Base-by-base conservation (phyloP, 2,888 invertebrate genomes). In the Diplolepis rosae region DNA sequence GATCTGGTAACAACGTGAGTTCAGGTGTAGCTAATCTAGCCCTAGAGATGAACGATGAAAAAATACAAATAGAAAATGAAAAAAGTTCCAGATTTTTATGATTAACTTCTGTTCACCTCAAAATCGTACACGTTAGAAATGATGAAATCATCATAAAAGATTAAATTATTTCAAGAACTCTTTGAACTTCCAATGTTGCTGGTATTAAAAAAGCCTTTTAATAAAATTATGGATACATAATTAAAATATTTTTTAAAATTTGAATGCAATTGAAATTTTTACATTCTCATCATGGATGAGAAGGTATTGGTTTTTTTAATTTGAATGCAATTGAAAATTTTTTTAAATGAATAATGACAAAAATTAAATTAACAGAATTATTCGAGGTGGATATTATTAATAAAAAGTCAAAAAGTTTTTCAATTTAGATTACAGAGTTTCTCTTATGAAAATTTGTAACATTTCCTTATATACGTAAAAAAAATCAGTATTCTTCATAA, bases 41-140 rank as follows among this genome's bases (percentile, higher is more conserved):
- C 0, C 77, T 88, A 3, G 87, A 88, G 68, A 71, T 88, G 48
- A 84, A 87, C 42, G 87, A 86, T 66, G 88, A 88, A 51, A 88
- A 86, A 48, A 73, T 78, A 0, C 73, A 74, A 0, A 15, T 39
- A 7, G 77, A 78, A 4, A 75, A 52, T 56, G 39, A 48, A n/a
- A 84, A 80, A 18, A 76, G 65, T 32, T 48, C 73, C 0, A 78
- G 45, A n/a, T 65, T 39, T 66, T n/a, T 75, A 77, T 13, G 77
- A 78, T 18, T 45, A 18, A n/a, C 2, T 45, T 2, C 7, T 18
- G 0, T n/a, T 9, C 45, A 45, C 18, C 18, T 7, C 1, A 18
- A 45, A 45, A 22, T 22, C 3, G 9, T 18, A 6, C 6, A 13
- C 6, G 18, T 42, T 15, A n/a, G n/a, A n/a, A n/a, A n/a, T n/a